Conservation (phyloP, 2,888 invertebrate species). For the Cryptus armator region DNA sequence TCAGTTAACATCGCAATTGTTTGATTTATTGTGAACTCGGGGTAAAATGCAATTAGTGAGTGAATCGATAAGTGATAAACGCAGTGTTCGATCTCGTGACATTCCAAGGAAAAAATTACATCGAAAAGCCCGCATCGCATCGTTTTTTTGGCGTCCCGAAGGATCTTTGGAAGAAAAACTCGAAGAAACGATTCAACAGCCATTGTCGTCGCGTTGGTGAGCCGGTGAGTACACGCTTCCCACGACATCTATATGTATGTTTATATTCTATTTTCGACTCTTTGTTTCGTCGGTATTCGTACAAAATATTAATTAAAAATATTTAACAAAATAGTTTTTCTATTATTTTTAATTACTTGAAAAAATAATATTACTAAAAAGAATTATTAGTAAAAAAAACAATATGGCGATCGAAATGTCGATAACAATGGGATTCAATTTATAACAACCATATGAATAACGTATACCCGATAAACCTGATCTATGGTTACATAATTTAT, state of each 20-base stretch:
- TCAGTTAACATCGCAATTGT: background rate
- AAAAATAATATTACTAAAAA: background rate
- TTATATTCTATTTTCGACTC: background rate
- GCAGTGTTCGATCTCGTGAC: background rate
- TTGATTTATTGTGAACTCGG: background rate
- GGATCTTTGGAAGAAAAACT: background rate
- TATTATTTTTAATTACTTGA: background rate
- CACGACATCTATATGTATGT: background rate
- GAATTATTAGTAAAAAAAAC: background rate
- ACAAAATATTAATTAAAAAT: no score
- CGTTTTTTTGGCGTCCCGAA: background rate
- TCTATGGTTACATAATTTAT: background rate
- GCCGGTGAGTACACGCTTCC: background rate
- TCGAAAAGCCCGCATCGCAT: background rate
- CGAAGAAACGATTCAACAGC: background rate
- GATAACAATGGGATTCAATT: no score
- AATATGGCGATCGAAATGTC: background rate
- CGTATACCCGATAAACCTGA: background rate
- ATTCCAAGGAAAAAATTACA: background rate
- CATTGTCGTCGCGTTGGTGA: background rate
- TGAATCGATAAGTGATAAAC: background rate
- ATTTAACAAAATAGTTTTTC: no score
- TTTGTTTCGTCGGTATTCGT: no score
- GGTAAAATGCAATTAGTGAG: background rate
- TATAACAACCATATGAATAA: background rate